Percentiles rank a stretch among this genome's conserved stretches.
phyloP scores from a whole-genome alignment of 2,797 vertebrate species.

The Trichosurus vulpecula region DNA sequence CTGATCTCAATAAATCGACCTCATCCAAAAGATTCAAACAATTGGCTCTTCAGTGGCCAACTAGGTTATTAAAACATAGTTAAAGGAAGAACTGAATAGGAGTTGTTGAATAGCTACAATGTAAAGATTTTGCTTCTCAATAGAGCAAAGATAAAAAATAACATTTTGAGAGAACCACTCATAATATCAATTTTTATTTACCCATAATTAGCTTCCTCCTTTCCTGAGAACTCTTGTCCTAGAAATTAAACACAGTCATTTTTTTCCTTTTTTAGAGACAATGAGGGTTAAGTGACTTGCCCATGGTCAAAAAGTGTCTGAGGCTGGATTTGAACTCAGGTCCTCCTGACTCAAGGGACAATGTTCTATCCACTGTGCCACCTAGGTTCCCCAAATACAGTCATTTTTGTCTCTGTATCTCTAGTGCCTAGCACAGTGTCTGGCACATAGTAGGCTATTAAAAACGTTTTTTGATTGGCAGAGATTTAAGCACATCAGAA shows the following conservation, averaged over 20 bases:
- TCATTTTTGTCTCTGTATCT: background rate
- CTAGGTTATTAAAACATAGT: background rate
- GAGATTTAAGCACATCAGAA: background rate
- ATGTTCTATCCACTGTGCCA: background rate
- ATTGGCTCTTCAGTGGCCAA: background rate
- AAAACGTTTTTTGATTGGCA: background rate
- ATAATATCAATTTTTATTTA: background rate
- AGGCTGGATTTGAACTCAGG: too few species aligned
- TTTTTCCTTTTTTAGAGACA: background rate
- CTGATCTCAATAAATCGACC: background rate
- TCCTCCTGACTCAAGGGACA: too few species aligned
- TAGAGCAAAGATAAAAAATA: background rate
- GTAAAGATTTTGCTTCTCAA: background rate
- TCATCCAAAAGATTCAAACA: background rate
- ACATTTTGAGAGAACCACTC: too few species aligned
- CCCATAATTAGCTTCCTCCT: background rate
- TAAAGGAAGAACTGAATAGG: background rate
- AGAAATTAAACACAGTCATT: background rate
- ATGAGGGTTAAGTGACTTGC: too few species aligned
- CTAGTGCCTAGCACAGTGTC: background rate
- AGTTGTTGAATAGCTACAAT: background rate
- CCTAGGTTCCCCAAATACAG: background rate
- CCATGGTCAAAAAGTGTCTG: too few species aligned
- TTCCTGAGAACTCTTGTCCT: background rate
- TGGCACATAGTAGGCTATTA: background rate